phyloP scores from a whole-genome alignment of 2,113 vertebrate genomes.

The Cryptomyrus ogoouensis region DNA sequence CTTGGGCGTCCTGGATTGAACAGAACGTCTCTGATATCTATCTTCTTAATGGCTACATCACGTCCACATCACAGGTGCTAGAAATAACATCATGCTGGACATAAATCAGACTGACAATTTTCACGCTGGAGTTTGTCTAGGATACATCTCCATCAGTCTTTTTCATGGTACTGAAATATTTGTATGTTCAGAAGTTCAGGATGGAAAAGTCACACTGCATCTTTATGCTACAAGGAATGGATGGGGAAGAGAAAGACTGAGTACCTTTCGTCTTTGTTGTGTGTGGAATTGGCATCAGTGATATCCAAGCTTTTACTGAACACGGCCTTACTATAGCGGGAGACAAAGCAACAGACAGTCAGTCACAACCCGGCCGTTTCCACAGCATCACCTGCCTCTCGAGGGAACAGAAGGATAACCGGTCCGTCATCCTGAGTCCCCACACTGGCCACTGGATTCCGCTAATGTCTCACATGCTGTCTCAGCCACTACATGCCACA shows the following conservation, averaged over 20 bases:
- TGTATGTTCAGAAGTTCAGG: slow-evolving; percentile 17
- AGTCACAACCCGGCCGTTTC: slow-evolving; percentile 33
- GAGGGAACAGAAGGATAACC: background rate
- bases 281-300: slow-evolving; percentile 86
- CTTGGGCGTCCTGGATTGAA: background rate
- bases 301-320: slow-evolving; percentile 99
- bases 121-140: background rate
- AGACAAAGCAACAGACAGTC: slow-evolving; percentile 77
- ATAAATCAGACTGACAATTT: background rate
- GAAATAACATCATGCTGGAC: background rate
- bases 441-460: background rate
- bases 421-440: background rate
- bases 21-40: background rate
- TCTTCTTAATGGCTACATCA: background rate
- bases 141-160: too few species aligned
- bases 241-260: slow-evolving; percentile 60
- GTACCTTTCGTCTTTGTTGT: slow-evolving; percentile 97
- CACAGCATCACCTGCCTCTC: slow-evolving; percentile 17
- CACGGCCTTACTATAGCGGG: slow-evolving; percentile 90
- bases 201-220: slow-evolving; percentile 67
- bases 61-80: background rate
- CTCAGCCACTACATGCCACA: background rate
- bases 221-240: slow-evolving; percentile 64
- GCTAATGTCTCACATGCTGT: background rate
- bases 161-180: background rate